These are phyloP conservation scores for Lindbergichthys nudifrons DNA, from an alignment of 2,797 vertebrate species.

Conservation along the genomic window DNA sequence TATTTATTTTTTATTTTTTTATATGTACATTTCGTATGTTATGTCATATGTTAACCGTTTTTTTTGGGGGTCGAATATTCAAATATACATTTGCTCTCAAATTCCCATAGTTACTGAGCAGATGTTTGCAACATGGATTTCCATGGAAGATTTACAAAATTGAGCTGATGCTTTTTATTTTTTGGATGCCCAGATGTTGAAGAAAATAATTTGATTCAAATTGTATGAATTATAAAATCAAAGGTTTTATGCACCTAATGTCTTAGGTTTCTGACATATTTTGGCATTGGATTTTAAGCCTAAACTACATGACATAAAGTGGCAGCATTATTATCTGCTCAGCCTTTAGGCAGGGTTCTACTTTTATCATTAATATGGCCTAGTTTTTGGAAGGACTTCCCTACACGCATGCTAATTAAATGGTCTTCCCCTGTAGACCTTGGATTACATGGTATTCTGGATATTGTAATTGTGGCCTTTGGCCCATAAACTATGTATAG, in stretches of 20 bases:
- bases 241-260: neutral
- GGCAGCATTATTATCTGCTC: slow-evolving; percentile 19
- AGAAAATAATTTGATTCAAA: too few species aligned
- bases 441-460: slow-evolving; percentile 33
- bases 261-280: neutral
- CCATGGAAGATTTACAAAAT: neutral
- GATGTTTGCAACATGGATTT: neutral
- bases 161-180: too few species aligned
- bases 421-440: slow-evolving; percentile 43
- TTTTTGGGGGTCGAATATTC: too few species aligned
- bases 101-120: too few species aligned
- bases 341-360: slow-evolving; percentile 26
- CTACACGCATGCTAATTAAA: slow-evolving; percentile 50
- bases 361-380: slow-evolving; percentile 56
- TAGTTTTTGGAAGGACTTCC: slow-evolving; percentile 59
- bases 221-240: neutral
- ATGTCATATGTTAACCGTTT: too few species aligned
- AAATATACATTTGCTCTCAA: too few species aligned
- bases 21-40: too few species aligned
- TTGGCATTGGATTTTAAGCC: neutral
- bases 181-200: too few species aligned
- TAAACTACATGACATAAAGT: neutral
- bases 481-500: slow-evolving; percentile 63
- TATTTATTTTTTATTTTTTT: too few species aligned
- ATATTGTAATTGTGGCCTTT: slow-evolving; percentile 61